Base-by-base conservation (phyloP, 2,797 vertebrate genomes). In the Setipinna tenuifilis region DNA sequence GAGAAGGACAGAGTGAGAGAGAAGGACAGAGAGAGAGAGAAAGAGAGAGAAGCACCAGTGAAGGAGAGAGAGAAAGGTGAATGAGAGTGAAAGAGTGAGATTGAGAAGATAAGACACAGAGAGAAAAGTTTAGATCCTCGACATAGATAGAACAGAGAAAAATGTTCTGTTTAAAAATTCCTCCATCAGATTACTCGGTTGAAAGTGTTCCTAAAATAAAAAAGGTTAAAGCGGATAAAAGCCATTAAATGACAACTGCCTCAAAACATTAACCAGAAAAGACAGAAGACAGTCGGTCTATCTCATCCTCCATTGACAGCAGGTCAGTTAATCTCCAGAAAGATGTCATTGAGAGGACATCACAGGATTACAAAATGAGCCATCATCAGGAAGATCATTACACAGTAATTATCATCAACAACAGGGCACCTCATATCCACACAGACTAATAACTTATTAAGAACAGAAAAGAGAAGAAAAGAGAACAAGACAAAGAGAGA, bases 81-180 rank as follows among this genome's bases (percentile, higher is more conserved):
- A 35, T 28, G 23, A 4, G 14, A 31, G 16, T 31, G 16, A 71
- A 16, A 71, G 28, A 35, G 68, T 17, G 71, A 78, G 71, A 78
- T 78, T 44, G 35, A 71, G 35, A 11, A 78, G 71, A 78, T 78
- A 78, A 78, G 16, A 78, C 71, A 71, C 12, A 71, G 68, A 95
- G 93, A 95, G 93, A 96, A 44, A 94, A 94, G 91, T 97, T 97
- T 96, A 96, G 95, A 96, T 96, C 94, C 95, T 95, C 95, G 95
- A 83, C 84, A 95, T 93, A 96, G 94, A 62, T 44, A 78, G 93
- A 84, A 86, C 81, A 88, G 86, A 87, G 84, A 86, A 84, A 83
- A 87, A 78, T 82, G 57, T 86, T 82, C 86, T 82, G 48, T 82
- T 82, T 84, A 81, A 75, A 82, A 44, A 41, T 44, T 78, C 71